A percentile compares a stretch with the other conserved stretches of the same genome.
phyloP scores from a whole-genome alignment of 2,797 vertebrate species.

The Cryptoblepharus egeriae region DNA sequence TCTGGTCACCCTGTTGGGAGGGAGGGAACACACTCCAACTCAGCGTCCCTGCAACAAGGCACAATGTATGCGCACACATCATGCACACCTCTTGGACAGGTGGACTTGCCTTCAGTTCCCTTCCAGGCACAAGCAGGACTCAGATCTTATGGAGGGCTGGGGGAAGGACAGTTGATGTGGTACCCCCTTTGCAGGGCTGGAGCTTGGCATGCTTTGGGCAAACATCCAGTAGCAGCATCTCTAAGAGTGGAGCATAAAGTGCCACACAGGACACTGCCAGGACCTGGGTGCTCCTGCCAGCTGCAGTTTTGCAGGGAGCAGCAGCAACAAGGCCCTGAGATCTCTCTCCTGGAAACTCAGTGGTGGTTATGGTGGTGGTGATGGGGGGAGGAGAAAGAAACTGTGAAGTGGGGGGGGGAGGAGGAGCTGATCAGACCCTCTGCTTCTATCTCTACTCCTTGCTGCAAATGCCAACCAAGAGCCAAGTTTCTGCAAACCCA shows the following conservation, averaged over 20 bases:
- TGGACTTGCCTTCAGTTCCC: slow-evolving; percentile 37
- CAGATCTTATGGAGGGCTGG: slow-evolving; percentile 17
- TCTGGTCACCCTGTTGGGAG: too few species aligned
- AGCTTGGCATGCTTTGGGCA: neutral
- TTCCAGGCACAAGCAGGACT: slow-evolving; percentile 49
- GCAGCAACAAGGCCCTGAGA: slow-evolving; percentile 28
- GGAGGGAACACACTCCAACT: too few species aligned
- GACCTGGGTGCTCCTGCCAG: slow-evolving; percentile 37
- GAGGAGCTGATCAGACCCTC: neutral
- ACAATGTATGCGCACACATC: neutral
- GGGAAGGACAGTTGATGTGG: neutral
- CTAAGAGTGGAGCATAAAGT: slow-evolving; percentile 76
- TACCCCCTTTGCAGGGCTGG: neutral
- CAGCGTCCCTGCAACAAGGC: neutral
- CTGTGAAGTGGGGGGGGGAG: rapidly evolving
- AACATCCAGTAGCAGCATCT: slow-evolving; percentile 10
- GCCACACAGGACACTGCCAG: slow-evolving; percentile 55
- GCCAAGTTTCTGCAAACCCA: slow-evolving; percentile 67
- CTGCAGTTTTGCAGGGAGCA: slow-evolving; percentile 42
- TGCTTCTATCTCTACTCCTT: neutral
- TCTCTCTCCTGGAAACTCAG: slow-evolving; percentile 30
- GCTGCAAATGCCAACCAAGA: slow-evolving; percentile 32
- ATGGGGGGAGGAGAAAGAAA: neutral
- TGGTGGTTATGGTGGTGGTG: neutral
- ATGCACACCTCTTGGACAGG: neutral